Conservation (phyloP, 2,888 invertebrate genomes). For the Eledone cirrhosa region DNA sequence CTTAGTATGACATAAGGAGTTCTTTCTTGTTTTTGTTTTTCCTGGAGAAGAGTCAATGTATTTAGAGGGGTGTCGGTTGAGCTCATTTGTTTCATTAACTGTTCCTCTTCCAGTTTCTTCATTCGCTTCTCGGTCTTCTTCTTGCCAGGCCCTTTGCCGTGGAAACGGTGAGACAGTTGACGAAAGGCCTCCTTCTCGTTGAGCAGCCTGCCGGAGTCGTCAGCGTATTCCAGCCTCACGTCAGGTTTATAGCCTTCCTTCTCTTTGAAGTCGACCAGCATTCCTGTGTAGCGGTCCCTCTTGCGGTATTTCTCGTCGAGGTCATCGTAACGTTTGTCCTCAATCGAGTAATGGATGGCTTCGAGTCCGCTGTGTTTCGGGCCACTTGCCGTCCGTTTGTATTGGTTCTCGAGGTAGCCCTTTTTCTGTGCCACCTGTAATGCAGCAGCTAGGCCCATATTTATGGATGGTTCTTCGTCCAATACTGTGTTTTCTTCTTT, state of each 20-base stretch:
- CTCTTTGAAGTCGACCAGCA: slow-evolving; percentile 90
- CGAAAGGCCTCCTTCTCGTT: slow-evolving; percentile 94
- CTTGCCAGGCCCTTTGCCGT: slow-evolving; percentile 98
- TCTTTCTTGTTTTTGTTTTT: slow-evolving; percentile 94
- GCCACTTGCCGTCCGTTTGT: slow-evolving; percentile 77
- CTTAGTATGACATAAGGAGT: slow-evolving; percentile 92
- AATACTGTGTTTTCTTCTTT: slow-evolving; percentile 73
- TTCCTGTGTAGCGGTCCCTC: slow-evolving; percentile 72
- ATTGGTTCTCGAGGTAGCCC: slow-evolving; percentile 88
- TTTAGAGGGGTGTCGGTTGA: slow-evolving; percentile 97
- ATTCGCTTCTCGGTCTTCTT: slow-evolving; percentile 96
- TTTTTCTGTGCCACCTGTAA: slow-evolving; percentile 90
- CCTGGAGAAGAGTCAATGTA: slow-evolving; percentile 91
- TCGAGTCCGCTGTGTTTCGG: slow-evolving; percentile 68
- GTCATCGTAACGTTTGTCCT: slow-evolving; percentile 66
- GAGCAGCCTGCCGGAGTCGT: slow-evolving; percentile 91
- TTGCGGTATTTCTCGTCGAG: slow-evolving; percentile 66
- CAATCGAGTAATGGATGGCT: slow-evolving; percentile 65
- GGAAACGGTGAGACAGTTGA: slow-evolving; percentile 96
- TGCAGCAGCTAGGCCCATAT: slow-evolving; percentile 91
- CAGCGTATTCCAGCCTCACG: slow-evolving; percentile 95
- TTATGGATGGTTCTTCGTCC: slow-evolving; percentile 89
- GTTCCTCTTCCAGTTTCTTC: slow-evolving; percentile 93
- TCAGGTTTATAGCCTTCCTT: slow-evolving; percentile 90
- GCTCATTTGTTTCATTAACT: slow-evolving; percentile 96